A percentile compares a stretch with the other conserved stretches of the same genome.
These are phyloP conservation scores for Galeopsomyia nigrocyanea DNA, from an alignment of 2,888 invertebrate genomes.

Conservation along the genomic window DNA sequence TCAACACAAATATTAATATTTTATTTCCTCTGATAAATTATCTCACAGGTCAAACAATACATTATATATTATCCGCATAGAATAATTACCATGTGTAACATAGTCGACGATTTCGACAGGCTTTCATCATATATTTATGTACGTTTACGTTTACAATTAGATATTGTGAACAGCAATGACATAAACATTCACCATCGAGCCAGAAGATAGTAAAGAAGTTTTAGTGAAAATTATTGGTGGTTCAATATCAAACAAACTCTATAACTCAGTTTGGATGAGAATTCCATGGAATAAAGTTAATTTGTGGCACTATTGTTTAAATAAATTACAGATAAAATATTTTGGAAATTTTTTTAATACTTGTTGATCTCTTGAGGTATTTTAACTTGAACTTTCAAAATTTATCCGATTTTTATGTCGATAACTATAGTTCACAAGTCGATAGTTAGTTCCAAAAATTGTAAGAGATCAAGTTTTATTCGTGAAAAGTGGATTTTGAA, in stretches of 20 bases:
- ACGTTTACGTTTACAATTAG: constrained; percentile 45
- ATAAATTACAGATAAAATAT: constrained; percentile 6
- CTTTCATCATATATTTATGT: constrained; percentile 38
- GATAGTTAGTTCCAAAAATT: not conserved
- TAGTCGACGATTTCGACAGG: constrained; percentile 43
- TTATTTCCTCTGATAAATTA: constrained; percentile 45
- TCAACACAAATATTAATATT: constrained; percentile 43
- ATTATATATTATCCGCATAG: constrained; percentile 41
- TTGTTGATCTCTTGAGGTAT: constrained; percentile 25
- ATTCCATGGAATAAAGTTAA: no score
- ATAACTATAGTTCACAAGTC: no score
- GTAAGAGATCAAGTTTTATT: constrained; percentile 22
- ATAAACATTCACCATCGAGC: constrained; percentile 44
- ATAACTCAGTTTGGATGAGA: no score
- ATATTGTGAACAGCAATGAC: constrained; percentile 43
- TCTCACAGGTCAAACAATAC: constrained; percentile 44
- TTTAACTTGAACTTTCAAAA: not conserved
- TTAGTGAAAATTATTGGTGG: constrained; percentile 2
- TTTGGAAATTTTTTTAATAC: constrained; percentile 20
- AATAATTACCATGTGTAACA: constrained; percentile 39
- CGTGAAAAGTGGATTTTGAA: not conserved
- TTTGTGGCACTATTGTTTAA: constrained; percentile 7
- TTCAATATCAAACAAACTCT: not conserved
- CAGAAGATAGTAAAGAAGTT: constrained; percentile 27
- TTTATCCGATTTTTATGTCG: not conserved